A percentile compares a stretch with the other conserved stretches of the same genome.
Conservation (phyloP, 2,888 invertebrate species). For the Actias luna region DNA sequence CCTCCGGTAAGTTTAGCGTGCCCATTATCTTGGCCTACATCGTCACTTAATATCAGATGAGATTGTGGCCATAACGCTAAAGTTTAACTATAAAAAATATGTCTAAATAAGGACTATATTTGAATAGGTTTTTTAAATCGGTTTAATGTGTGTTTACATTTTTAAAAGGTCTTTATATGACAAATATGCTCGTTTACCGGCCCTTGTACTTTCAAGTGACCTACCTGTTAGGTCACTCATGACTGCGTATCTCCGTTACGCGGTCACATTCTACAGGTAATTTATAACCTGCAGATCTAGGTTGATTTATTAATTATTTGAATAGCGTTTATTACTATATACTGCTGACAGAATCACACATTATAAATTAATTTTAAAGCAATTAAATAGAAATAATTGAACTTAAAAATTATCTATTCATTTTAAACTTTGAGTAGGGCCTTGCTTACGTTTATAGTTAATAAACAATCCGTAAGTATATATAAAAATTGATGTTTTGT, state of each 20-base stretch:
- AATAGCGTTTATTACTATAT: background rate
- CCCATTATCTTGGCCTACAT: no score
- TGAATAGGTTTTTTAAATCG: background rate
- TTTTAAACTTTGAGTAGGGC: no score
- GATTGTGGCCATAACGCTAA: no score
- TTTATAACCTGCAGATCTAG: slow-evolving; percentile 1
- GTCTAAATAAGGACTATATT: background rate
- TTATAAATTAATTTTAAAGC: background rate
- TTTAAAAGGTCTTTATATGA: background rate
- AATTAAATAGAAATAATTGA: background rate
- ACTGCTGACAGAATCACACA: background rate
- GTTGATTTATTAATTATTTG: slow-evolving; percentile 2
- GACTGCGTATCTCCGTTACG: slow-evolving; percentile 10
- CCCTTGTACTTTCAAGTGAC: slow-evolving; percentile 11
- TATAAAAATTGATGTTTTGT: no score
- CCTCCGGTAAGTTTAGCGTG: no score
- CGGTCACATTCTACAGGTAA: background rate
- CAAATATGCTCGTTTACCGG: background rate
- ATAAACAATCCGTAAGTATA: no score
- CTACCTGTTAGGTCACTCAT: slow-evolving; percentile 8
- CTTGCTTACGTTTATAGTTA: no score
- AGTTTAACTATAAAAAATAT: no score
- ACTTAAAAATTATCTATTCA: background rate
- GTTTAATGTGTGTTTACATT: background rate
- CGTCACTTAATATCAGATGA: no score